Evolutionary conservation across 2,797 vertebrate species (phyloP).

Genomic region (Gallinago solitaria): DNA sequence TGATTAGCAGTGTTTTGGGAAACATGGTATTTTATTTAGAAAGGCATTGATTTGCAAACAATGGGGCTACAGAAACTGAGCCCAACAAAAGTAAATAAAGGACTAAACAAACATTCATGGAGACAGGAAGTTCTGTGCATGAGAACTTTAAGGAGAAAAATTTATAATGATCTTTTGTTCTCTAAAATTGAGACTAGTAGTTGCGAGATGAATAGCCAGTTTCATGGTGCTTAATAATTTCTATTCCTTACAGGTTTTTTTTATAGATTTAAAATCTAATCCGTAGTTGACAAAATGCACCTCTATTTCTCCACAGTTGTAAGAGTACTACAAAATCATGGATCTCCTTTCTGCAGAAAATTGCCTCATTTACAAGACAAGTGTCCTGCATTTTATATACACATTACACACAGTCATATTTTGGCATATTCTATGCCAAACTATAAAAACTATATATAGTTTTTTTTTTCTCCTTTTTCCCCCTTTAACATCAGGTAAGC

Average conservation of each 20-base stretch:
- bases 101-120: not conserved
- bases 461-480: not conserved
- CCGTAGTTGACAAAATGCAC: not conserved
- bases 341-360: not conserved
- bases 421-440: not conserved
- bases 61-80: not conserved
- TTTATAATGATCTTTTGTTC: constrained; percentile 32
- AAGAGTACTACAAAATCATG: not conserved
- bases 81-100: constrained; percentile 8
- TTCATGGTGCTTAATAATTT: not conserved
- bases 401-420: not conserved
- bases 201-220: constrained; percentile 24
- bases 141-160: constrained; percentile 19
- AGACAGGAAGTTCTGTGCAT: constrained; percentile 52
- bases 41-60: constrained; percentile 12
- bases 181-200: constrained; percentile 34
- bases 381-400: not conserved
- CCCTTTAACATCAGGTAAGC: not conserved
- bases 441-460: too few relatives aligned
- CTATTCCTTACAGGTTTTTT: not conserved
- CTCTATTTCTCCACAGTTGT: not conserved
- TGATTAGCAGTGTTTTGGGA: not conserved
- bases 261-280: not conserved
- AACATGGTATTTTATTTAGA: not conserved
- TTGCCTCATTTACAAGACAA: not conserved